Percentiles rank a stretch among this genome's conserved stretches.
Conservation (phyloP, 1,140 invertebrate species). For the Lysiphlebus fabarum region DNA sequence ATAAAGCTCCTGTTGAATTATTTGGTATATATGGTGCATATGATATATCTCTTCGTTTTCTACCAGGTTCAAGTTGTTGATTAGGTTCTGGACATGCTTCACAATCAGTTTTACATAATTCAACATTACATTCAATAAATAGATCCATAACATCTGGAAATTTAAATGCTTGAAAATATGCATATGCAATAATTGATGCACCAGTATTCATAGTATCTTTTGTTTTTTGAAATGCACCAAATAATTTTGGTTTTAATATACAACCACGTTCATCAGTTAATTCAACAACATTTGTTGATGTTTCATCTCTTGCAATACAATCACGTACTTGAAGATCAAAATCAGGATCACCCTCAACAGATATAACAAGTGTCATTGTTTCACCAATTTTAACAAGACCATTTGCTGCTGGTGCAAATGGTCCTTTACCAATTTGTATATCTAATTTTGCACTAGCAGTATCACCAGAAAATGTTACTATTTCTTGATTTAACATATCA, state of each 20-base stretch:
- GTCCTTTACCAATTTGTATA: constrained; percentile 75
- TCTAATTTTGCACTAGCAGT: constrained; percentile 77
- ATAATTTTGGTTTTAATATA: constrained; percentile 76
- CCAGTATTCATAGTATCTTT: constrained; percentile 69
- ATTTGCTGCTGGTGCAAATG: constrained; percentile 70
- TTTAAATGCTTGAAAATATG: constrained; percentile 82
- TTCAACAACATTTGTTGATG: constrained; percentile 62
- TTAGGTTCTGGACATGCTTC: constrained; percentile 68
- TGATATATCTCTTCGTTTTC: constrained; percentile 56
- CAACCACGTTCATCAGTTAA: constrained; percentile 77
- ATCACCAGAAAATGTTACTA: constrained; percentile 79
- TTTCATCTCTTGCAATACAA: constrained; percentile 71
- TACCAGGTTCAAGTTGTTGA: constrained; percentile 64
- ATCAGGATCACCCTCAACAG: constrained; percentile 74
- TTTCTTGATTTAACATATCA: constrained; percentile 76
- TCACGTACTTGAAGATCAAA: constrained; percentile 78
- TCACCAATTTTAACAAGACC: constrained; percentile 82
- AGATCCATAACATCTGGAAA: constrained; percentile 86
- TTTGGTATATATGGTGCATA: constrained; percentile 46
- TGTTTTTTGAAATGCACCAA: constrained; percentile 78
- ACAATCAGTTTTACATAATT: constrained; percentile 79
- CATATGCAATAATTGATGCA: constrained; percentile 76
- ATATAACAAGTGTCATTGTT: constrained; percentile 76
- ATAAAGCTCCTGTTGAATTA: constrained; percentile 31
- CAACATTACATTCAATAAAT: constrained; percentile 79